These are phyloP conservation scores for Tetragonula clypearis DNA, from an alignment of 1,140 invertebrate species.

Conservation along the genomic window DNA sequence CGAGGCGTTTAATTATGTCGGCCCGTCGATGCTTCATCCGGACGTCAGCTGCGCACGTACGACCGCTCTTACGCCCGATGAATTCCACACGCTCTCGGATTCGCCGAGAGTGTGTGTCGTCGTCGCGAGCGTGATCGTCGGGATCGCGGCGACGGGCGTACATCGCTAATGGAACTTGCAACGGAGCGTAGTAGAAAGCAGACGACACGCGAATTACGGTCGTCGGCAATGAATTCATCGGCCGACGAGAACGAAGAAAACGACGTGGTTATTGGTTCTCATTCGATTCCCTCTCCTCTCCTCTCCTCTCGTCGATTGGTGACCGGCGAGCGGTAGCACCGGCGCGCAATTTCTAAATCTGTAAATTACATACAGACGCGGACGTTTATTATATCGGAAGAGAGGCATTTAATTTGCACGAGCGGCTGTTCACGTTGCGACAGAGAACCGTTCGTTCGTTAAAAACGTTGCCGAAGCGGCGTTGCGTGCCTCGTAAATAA, in stretches of 20 bases:
- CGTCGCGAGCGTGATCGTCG: background rate
- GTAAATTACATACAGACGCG: conserved; percentile 63
- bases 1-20: conserved; percentile 50
- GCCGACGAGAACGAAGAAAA: background rate
- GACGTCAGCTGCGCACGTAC: conserved; percentile 19
- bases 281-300: background rate
- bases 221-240: conserved; percentile 6
- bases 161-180: background rate
- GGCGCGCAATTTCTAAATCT: conserved; percentile 67
- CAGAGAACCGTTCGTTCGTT: conserved; percentile 64
- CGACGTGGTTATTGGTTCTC: conserved; percentile 16
- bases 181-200: conserved; percentile 7
- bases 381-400: conserved; percentile 69
- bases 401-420: conserved; percentile 70
- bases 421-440: conserved; percentile 55
- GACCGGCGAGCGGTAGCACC: conserved; percentile 9
- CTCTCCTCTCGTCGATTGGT: background rate
- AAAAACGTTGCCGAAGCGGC: conserved; percentile 57
- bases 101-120: no score
- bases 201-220: conserved; percentile 18
- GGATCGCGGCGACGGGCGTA: background rate
- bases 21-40: conserved; percentile 23
- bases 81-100: background rate
- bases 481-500: conserved; percentile 68
- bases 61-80: background rate